Evolutionary conservation across 2,797 vertebrate species (phyloP).

Genomic region (Coregonus suidteri): DNA sequence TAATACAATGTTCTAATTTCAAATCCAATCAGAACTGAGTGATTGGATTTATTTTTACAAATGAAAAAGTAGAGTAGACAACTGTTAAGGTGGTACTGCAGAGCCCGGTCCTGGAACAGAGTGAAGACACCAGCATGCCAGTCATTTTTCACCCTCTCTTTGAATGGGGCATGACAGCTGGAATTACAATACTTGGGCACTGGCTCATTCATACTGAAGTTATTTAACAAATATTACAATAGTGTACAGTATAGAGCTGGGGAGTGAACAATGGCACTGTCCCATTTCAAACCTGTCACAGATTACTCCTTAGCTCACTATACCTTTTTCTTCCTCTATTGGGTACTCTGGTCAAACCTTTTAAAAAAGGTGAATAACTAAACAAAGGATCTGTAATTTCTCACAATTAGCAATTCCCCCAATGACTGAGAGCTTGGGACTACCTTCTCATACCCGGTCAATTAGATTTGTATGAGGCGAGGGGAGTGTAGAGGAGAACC

Average conservation of each 20-base stretch:
- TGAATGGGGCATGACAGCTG: constrained; percentile 55
- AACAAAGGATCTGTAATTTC: constrained; percentile 39
- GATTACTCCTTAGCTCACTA: constrained; percentile 40
- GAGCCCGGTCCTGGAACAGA: background rate
- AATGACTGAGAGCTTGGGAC: background rate
- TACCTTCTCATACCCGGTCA: background rate
- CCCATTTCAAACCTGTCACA: constrained; percentile 71
- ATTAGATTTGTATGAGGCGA: background rate
- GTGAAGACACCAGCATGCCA: constrained; percentile 29
- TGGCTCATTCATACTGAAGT: constrained; percentile 60
- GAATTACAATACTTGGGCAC: constrained; percentile 42
- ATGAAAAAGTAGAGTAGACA: background rate
- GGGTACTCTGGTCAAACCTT: constrained; percentile 59
- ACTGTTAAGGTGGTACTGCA: background rate
- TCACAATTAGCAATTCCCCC: constrained; percentile 42
- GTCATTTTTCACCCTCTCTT: constrained; percentile 54
- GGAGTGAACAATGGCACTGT: constrained; percentile 64
- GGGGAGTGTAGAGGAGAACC: background rate
- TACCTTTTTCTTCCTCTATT: constrained; percentile 46
- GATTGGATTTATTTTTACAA: background rate
- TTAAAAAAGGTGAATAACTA: constrained; percentile 59
- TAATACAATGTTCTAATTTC: constrained; percentile 16
- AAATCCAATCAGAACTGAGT: background rate
- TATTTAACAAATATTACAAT: constrained; percentile 70
- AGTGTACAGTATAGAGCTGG: constrained; percentile 45